phyloP scores from a whole-genome alignment of 2,113 vertebrate genomes.

The Cranoglanis bouderius region DNA sequence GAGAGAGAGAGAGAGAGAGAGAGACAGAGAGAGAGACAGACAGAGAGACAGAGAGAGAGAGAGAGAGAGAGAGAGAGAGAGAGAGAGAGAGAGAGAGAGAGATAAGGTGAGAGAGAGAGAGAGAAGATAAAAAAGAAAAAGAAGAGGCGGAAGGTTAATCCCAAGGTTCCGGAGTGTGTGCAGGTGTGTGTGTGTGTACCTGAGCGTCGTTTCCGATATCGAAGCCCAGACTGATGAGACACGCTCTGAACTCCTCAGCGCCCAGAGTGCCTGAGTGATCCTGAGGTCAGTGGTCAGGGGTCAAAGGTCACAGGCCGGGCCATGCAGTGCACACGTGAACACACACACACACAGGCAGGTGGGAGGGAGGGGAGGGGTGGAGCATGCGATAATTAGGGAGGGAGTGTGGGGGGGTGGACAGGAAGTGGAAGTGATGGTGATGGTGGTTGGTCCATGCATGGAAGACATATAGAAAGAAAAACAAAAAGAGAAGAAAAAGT shows the following conservation, averaged over 20 bases:
- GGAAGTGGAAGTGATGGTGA: conserved; percentile 54
- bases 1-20: neutral
- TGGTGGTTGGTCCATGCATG: conserved; percentile 78
- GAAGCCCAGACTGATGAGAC: conserved; percentile 99
- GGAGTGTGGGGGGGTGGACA: conserved; percentile 63
- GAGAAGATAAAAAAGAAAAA: conserved; percentile 7
- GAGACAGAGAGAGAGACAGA: neutral
- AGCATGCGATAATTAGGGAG: conserved; percentile 65
- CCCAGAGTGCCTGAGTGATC: conserved; percentile 99
- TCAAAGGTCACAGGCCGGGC: conserved; percentile 64
- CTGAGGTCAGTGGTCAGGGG: conserved; percentile 71
- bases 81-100: neutral
- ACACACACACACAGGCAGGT: conserved; percentile 67
- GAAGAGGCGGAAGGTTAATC: conserved; percentile 63
- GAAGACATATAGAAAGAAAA: conserved; percentile 61
- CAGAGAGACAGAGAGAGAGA: too few species aligned
- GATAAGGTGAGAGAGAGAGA: conserved; percentile 3
- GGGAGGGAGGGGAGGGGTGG: conserved; percentile 66
- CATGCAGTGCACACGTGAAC: conserved; percentile 80
- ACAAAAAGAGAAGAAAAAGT: conserved; percentile 67
- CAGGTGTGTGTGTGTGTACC: conserved; percentile 81
- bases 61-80: neutral
- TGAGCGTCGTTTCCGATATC: conserved; percentile 99
- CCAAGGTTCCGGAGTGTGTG: conserved; percentile 48
- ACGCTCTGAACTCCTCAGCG: conserved; percentile 99